Conservation (phyloP, 1,140 invertebrate species). For the Ooceraea biroi region DNA sequence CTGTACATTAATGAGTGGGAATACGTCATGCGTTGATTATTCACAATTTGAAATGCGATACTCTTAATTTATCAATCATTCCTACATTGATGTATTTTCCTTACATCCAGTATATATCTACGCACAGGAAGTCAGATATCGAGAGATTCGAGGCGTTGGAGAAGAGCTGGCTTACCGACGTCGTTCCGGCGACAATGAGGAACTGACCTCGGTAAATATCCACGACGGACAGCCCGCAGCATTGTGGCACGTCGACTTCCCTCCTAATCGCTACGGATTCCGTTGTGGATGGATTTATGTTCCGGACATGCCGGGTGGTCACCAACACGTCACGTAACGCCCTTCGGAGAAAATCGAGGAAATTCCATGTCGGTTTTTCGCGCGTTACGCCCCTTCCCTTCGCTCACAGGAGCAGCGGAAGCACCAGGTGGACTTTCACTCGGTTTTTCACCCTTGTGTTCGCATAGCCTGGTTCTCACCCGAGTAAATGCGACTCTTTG, state of each 20-base stretch:
- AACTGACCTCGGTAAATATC: conserved; percentile 69
- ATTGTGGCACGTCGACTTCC: conserved; percentile 52
- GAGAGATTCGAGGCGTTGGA: background rate
- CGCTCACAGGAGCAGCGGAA: conserved; percentile 58
- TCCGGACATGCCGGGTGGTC: conserved; percentile 70
- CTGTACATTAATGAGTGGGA: background rate
- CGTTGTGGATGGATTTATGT: conserved; percentile 75
- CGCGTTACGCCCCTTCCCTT: conserved; percentile 61
- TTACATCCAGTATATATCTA: background rate
- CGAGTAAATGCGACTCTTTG: conserved; percentile 51
- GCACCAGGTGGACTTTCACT: conserved; percentile 75
- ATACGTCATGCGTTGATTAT: background rate
- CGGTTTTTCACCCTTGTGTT: conserved; percentile 60
- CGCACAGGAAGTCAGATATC: conserved; percentile 1
- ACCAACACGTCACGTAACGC: conserved; percentile 17
- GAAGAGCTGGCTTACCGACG: conserved; percentile 37
- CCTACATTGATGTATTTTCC: background rate
- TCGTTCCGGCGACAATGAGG: conserved; percentile 59
- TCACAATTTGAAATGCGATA: background rate
- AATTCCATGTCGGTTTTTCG: conserved; percentile 72
- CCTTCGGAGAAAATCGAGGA: conserved; percentile 45
- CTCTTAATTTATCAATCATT: background rate
- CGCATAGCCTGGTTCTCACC: conserved; percentile 32
- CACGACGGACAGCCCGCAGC: conserved; percentile 25
- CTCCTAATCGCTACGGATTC: conserved; percentile 73